A percentile compares a stretch with the other conserved stretches of the same genome.
phyloP scores from a whole-genome alignment of 2,113 vertebrate species.

The Cyanistes caeruleus region DNA sequence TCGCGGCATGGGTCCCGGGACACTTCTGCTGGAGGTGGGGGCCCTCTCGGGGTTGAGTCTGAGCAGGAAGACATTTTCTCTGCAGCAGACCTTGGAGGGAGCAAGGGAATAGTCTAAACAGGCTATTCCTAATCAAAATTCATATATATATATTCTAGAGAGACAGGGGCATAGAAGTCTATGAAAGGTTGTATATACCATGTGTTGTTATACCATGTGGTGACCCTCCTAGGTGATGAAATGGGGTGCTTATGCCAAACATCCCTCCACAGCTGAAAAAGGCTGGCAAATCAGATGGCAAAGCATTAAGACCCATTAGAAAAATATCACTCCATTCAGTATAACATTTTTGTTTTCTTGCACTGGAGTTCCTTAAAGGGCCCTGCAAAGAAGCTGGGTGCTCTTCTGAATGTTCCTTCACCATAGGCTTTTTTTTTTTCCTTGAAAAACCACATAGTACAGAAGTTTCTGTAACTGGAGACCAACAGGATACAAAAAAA shows the following conservation, averaged over 20 bases:
- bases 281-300: neutral
- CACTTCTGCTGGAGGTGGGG: neutral
- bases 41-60: fast-evolving
- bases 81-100: neutral
- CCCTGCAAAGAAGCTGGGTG: neutral
- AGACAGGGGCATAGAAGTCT: neutral
- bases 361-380: neutral
- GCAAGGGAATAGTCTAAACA: neutral
- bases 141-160: neutral
- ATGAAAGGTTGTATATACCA: neutral
- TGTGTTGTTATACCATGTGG: neutral
- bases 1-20: fast-evolving
- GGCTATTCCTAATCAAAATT: neutral
- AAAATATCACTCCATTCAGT: neutral
- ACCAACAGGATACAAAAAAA: neutral
- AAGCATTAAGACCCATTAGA: neutral
- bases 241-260: neutral
- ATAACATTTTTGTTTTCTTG: neutral
- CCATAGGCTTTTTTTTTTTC: neutral
- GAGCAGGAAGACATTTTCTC: neutral
- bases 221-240: neutral
- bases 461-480: neutral
- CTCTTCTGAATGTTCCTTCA: neutral
- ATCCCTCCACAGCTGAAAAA: neutral
- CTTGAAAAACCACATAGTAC: neutral